Evolutionary conservation across 2,113 vertebrate species (phyloP), one percentile per base, ranked within the genome.

Genomic region (Boleophthalmus pectinirostris): DNA sequence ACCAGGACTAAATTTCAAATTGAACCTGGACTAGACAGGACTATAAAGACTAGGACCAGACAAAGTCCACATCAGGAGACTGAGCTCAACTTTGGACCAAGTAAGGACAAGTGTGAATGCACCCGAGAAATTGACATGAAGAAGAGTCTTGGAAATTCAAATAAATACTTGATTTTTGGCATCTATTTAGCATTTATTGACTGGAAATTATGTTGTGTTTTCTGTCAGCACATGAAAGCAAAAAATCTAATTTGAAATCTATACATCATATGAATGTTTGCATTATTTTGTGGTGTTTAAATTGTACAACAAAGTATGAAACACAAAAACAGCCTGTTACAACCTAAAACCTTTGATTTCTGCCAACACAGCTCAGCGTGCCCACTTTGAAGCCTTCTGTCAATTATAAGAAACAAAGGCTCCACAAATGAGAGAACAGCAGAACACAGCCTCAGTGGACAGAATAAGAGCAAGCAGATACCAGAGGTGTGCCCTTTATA

Each of bases 271-370:
- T 47, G 56, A 78, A 74, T 68, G 35, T 63, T 70, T 68, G 60
- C 18, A 46, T 16, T 0, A 53, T 38, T 72, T 38, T 45, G 67
- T 73, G 20, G 66, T 66, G 66, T 72, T 80, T 69, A 82, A 77
- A 77, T 56, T 77, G 68, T 54, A 67, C n/a, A 67, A 74, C 63
- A 78, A 80, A 68, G 14, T 25, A 24, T 51, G 14, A 21, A 24
- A 67, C 72, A 49, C 68, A 60, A 43, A 77, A 73, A 13, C 45
- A n/a, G 72, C 79, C 64, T 29, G 67, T 75, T 60, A 72, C 70
- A 68, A 54, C 57, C 49, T n/a, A 68, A 66, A 75, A 79, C 69
- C 79, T 83, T 80, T 78, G 73, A 84, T 83, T 83, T 68, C 45
- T 46, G 51, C 35, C 70, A 78, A 71, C 70, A 47, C 33, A 57